Evolutionary conservation across 1,140 invertebrate species (phyloP).

Genomic region (Temnothorax nylanderi): DNA sequence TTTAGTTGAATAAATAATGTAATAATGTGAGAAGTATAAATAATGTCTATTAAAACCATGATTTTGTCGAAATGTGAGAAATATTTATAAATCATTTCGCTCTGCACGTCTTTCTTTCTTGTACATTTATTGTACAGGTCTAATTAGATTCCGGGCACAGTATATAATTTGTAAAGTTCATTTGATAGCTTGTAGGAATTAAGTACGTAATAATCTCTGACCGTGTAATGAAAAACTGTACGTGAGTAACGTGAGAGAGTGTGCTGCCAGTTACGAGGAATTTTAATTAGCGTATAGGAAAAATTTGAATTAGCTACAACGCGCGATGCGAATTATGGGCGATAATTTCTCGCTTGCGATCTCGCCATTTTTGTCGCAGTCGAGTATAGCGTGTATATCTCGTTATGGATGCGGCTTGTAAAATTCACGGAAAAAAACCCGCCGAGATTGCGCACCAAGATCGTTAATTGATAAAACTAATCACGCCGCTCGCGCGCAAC

Average conservation of each 20-base stretch:
- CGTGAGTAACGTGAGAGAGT: not conserved
- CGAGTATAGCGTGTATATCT: not conserved
- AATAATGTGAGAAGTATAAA: not conserved
- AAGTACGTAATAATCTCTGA: slow-evolving; percentile 13
- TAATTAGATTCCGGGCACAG: not conserved
- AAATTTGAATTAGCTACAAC: slow-evolving; percentile 30
- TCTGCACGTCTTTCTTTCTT: not conserved
- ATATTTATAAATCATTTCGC: not conserved
- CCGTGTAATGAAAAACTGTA: not conserved
- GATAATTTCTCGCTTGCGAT: slow-evolving; percentile 24
- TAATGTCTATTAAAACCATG: not conserved
- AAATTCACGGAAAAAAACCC: slow-evolving; percentile 30
- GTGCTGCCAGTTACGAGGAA: not conserved
- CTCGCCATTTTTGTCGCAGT: not conserved
- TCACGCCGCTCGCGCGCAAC: not conserved
- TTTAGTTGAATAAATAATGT: not conserved
- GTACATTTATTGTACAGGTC: not conserved
- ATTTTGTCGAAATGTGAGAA: not conserved
- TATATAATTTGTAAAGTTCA: not conserved
- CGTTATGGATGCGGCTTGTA: slow-evolving; percentile 21
- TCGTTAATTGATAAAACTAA: slow-evolving; percentile 57
- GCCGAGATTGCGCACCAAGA: slow-evolving; percentile 26
- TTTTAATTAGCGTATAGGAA: slow-evolving; percentile 51
- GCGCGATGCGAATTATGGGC: slow-evolving; percentile 6
- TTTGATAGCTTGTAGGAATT: not conserved